phyloP scores from a whole-genome alignment of 1,140 invertebrate species.

The Drosophila sturtevanti region DNA sequence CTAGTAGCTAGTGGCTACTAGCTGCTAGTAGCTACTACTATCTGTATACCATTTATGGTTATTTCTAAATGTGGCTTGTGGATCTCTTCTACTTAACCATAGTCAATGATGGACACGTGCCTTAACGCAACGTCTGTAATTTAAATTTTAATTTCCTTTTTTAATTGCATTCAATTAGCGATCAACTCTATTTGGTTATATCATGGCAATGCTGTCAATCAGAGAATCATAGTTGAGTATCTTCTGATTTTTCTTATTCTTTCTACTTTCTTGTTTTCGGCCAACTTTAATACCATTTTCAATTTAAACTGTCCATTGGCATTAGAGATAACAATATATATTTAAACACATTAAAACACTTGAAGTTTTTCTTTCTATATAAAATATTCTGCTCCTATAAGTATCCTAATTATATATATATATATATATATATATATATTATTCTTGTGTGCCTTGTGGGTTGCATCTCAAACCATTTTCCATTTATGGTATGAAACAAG shows the following conservation, averaged over 20 bases:
- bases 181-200: constrained; percentile 38
- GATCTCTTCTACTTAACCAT: background rate
- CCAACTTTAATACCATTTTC: background rate
- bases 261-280: background rate
- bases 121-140: constrained; percentile 44
- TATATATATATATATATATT: too few relatives aligned
- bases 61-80: constrained; percentile 29
- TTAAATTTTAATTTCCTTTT: constrained; percentile 61
- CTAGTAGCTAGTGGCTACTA: too few relatives aligned
- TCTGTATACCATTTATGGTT: constrained; percentile 40
- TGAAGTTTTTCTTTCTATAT: background rate
- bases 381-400: too few relatives aligned
- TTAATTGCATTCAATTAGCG: constrained; percentile 62
- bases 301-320: too few relatives aligned
- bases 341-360: too few relatives aligned
- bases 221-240: too few relatives aligned
- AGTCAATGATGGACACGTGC: constrained; percentile 51
- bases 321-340: too few relatives aligned
- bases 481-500: constrained; percentile 47
- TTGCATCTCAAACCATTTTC: constrained; percentile 17
- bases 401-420: too few relatives aligned
- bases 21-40: too few relatives aligned
- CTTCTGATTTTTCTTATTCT: too few relatives aligned
- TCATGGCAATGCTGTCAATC: constrained; percentile 24
- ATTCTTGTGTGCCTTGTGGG: background rate